Evolutionary conservation across 2,797 vertebrate species (phyloP), one percentile per base, ranked within the genome.

Genomic region (Threskiornis aethiopicus): DNA sequence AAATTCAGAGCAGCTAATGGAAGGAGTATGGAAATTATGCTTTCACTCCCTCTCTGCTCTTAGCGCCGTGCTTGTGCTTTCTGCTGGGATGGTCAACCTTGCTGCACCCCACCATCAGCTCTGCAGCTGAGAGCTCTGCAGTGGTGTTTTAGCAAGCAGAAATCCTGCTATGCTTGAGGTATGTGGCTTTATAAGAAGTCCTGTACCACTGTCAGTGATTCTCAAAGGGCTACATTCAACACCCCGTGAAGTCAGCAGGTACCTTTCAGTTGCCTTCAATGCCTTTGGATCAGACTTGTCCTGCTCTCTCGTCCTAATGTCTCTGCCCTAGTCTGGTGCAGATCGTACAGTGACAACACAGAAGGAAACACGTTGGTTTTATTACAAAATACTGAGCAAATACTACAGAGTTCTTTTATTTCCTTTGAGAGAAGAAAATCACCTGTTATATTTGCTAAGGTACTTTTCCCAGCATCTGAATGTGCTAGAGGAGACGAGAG

Each of bases 311-410:
- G 0, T 33, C 54, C 62, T 55, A 1, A 37, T 4, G 10, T 35
- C 33, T 29, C 54, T 76, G 16, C 15, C 29, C 31, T 29, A 1
- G 24, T 13, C 18, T 67, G 26, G 16, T 64, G 31, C 26, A 51
- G 33, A 29, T 71, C 2, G 0, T 44, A 4, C 28, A 15, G 35
- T 16, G 64, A 13, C 33, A 49, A 8, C 11, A 29, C 6, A 42
- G 61, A 77, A 61, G 31, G 44, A 81, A 35, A 10, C 0, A 1
- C 0, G 0, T 10, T 25, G 16, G 11, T 67, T 25, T 55, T 35
- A 13, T 24, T 67, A n/a, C 6, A 47, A 89, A 58, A 37, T 42
- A 26, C 26, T 35, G 24, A 46, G 21, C 25, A 72, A 71, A 46
- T 55, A 7, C 72, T 69, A 4, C 5, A 17, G 39, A 21, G 19